These are phyloP conservation scores for Sesamia inferens DNA, from an alignment of 2,888 invertebrate species.

Conservation along the genomic window DNA sequence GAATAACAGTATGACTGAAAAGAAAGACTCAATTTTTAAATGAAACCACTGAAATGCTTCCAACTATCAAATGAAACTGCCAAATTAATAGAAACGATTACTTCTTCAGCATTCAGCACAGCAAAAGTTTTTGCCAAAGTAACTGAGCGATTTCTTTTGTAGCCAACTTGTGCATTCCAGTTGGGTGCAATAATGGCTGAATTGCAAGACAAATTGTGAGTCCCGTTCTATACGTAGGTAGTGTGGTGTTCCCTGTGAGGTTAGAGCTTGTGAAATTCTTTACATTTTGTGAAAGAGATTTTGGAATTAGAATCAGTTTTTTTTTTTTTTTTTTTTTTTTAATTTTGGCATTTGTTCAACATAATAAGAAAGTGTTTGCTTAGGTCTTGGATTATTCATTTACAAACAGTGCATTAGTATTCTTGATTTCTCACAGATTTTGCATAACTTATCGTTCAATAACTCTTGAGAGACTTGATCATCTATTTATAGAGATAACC, in stretches of 20 bases:
- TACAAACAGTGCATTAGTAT: background rate
- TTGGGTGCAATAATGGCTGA: conserved; percentile 65
- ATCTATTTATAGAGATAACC: too few species aligned
- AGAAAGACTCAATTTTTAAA: background rate
- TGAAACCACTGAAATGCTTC: background rate
- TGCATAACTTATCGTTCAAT: background rate
- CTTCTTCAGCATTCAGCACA: conserved; percentile 20
- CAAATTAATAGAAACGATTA: conserved; percentile 26
- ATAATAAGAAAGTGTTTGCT: background rate
- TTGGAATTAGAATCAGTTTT: background rate
- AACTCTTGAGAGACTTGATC: background rate
- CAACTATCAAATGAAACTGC: background rate
- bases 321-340: background rate
- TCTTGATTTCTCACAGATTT: background rate
- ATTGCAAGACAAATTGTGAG: conserved; percentile 75
- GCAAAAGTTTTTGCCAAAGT: conserved; percentile 42
- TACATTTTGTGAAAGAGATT: background rate
- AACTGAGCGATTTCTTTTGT: conserved; percentile 68
- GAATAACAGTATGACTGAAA: too few species aligned
- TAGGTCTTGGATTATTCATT: background rate
- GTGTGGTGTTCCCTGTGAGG: conserved; percentile 24
- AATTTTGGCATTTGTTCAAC: background rate
- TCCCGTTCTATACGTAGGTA: conserved; percentile 63
- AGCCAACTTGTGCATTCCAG: conserved; percentile 71
- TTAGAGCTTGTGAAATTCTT: conserved; percentile 2